A percentile compares a stretch with the other conserved stretches of the same genome.
Evolutionary conservation across 2,888 invertebrate species (phyloP).

Genomic region (Nomada ferruginata): DNA sequence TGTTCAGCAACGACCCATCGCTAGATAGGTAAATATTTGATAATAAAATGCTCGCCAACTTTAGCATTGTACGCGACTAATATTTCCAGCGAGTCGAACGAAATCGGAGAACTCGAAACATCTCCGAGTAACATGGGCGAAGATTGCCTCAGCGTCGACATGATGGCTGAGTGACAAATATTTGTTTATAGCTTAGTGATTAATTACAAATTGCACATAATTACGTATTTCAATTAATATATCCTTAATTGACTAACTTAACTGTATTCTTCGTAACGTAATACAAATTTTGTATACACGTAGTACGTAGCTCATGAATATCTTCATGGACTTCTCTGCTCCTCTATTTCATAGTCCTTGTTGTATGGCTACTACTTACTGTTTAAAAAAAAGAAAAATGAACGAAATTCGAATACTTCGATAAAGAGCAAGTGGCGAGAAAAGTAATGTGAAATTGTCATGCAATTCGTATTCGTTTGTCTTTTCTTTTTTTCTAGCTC

Average conservation of each 20-base stretch:
- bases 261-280: conserved; percentile 70
- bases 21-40: conserved; percentile 88
- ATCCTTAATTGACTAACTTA: conserved; percentile 68
- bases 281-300: conserved; percentile 75
- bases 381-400: neutral
- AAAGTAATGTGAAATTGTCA: neutral
- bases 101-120: conserved; percentile 90
- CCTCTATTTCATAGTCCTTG: neutral
- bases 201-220: conserved; percentile 70
- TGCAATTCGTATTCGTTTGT: conserved; percentile 19
- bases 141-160: conserved; percentile 90
- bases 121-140: conserved; percentile 93
- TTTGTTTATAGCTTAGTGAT: conserved; percentile 66
- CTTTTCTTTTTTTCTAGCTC: conserved; percentile 23
- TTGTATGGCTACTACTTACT: neutral
- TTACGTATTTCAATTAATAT: conserved; percentile 62
- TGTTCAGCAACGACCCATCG: conserved; percentile 97
- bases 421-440: conserved; percentile 9
- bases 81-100: conserved; percentile 91
- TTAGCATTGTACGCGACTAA: neutral
- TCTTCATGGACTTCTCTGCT: conserved; percentile 4
- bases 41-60: neutral
- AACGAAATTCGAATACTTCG: neutral
- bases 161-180: conserved; percentile 85
- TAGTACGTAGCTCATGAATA: neutral